Evolutionary conservation across 2,113 vertebrate genomes (phyloP).

Genomic region (Alexandromys fortis): DNA sequence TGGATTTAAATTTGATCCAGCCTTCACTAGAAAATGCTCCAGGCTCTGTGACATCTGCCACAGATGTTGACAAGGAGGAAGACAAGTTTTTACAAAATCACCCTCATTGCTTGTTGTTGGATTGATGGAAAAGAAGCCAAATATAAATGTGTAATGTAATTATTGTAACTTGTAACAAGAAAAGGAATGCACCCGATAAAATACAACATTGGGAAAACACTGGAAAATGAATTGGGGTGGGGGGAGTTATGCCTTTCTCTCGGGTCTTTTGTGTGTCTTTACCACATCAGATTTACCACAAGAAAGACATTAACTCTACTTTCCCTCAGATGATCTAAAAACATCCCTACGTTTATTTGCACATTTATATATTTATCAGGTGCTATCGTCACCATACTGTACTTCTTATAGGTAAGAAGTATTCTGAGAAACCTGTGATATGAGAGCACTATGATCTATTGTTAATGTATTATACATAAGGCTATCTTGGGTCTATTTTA

Average conservation of each 20-base stretch:
- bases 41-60: not conserved
- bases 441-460: conserved; percentile 21
- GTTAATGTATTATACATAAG: conserved; percentile 73
- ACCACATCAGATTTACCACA: conserved; percentile 28
- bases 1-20: not conserved
- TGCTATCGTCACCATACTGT: not conserved
- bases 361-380: conserved; percentile 25
- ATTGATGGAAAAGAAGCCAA: not conserved
- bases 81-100: not conserved
- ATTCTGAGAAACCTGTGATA: conserved; percentile 56
- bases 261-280: not conserved
- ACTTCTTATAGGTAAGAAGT: conserved; percentile 42
- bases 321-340: conserved; percentile 30
- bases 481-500: conserved; percentile 58
- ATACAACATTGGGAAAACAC: not conserved
- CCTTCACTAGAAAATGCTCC: not conserved
- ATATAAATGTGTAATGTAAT: not conserved
- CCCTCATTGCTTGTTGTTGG: not conserved
- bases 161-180: not conserved
- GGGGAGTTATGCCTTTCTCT: not conserved
- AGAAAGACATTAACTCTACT: not conserved
- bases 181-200: not conserved
- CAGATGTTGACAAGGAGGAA: not conserved
- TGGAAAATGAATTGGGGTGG: not conserved
- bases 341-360: conserved; percentile 10